Conservation (phyloP, 2,888 invertebrate species). For the Timema podura region DNA sequence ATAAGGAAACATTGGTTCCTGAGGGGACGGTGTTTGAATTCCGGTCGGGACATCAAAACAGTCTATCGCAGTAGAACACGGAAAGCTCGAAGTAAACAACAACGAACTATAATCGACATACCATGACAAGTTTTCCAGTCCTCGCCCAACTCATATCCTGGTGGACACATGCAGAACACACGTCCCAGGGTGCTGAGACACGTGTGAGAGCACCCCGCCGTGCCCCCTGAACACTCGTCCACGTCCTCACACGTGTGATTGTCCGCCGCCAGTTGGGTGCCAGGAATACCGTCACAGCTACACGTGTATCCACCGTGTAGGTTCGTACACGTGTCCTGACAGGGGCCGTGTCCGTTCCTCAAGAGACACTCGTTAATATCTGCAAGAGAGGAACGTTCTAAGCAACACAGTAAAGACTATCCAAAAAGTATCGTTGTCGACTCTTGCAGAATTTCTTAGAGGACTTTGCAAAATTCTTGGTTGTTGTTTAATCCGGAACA, state of each 20-base stretch:
- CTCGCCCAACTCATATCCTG: constrained; percentile 49
- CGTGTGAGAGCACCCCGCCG: constrained; percentile 55
- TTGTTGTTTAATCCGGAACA: too few species aligned
- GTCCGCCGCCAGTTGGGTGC: constrained; percentile 54
- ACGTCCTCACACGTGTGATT: constrained; percentile 54
- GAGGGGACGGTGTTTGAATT: too few species aligned
- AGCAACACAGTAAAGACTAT: too few species aligned
- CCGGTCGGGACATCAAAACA: too few species aligned
- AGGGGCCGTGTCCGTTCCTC: constrained; percentile 60
- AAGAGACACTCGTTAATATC: constrained; percentile 59
- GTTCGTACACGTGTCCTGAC: constrained; percentile 59
- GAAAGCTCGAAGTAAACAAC: too few species aligned
- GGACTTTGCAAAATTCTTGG: too few species aligned
- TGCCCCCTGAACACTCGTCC: constrained; percentile 52
- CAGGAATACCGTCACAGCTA: constrained; percentile 54
- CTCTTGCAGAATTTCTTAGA: too few species aligned
- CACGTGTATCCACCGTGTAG: constrained; percentile 56
- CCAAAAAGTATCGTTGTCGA: too few species aligned
- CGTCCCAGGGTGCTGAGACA: constrained; percentile 57
- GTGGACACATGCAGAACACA: constrained; percentile 57
- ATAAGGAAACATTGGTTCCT: too few species aligned
- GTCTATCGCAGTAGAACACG: too few species aligned
- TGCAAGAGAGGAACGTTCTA: constrained; percentile 34
- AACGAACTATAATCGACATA: not conserved
- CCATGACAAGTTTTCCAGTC: constrained; percentile 44